Evolutionary conservation across 64 coral and sea anemone genomes (phyloP), one percentile per base, ranked within the genome.

Genomic region (Pocillopora damicornis): DNA sequence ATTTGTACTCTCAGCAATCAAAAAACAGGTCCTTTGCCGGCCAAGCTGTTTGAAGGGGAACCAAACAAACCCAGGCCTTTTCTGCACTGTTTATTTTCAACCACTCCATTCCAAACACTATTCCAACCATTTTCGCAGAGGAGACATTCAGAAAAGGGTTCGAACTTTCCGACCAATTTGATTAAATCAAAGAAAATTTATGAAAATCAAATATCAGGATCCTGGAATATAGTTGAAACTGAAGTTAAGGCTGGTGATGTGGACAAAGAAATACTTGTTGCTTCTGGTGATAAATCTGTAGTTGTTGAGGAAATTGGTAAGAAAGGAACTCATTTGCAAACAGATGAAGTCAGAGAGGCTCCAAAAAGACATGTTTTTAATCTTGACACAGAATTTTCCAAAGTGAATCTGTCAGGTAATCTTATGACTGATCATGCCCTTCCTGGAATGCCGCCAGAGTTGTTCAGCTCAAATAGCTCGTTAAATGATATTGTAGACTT

Each of bases 351-450:
- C 3, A 85, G 75, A 84, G 75, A 65, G 45, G 69, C 73, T 9
- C 60, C 81, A 62, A 75, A 74, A 14, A 84, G 60, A 22, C 69
- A 85, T 84, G 36, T 75, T 37, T 82, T 90, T 36, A 81, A 74
- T 36, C 61, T 88, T 78, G 91, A 93, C 82, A 18, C 89, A 37
- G 88, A 92, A 65, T 93, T 93, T 88, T 97, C 94, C 61, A 97
- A 93, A 63, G 65, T 86, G 9, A 97, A 97, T 90, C 85, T 97
- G 74, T 93, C 94, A 25, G 94, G 94, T 51, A 97, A 97, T 72
- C 75, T 93, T 58, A 64, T 93, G 13, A 79, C 74, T 73, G 94
- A 95, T 36, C 75, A 77, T 60, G 61, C 79, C 30, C 76, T 90
- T 22, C 34, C 65, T 15, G 77, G 86, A n/a, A 83, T 92, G 63